Conservation (phyloP, 2,888 invertebrate species). For the Apamea crenata region DNA sequence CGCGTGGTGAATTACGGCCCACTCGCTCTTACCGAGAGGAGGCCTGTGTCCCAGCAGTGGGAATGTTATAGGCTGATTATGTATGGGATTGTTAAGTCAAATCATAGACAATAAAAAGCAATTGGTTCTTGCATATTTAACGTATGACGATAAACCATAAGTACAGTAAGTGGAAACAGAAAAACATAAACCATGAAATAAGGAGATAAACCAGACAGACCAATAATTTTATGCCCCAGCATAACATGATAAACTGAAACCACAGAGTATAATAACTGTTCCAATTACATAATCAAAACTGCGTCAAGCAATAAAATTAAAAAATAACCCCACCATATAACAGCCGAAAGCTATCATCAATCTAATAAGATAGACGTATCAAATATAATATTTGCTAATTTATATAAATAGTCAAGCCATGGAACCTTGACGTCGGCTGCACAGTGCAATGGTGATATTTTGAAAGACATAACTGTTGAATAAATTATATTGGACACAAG, state of each 20-base stretch:
- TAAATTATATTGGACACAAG: constrained; percentile 83
- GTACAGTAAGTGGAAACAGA: background rate
- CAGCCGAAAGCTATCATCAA: constrained; percentile 46
- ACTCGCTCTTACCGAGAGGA: background rate
- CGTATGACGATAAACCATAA: background rate
- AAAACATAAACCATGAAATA: background rate
- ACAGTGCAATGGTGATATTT: constrained; percentile 80
- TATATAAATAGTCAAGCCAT: constrained; percentile 70
- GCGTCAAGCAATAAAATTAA: constrained; percentile 36
- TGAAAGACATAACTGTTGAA: constrained; percentile 82
- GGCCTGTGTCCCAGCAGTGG: background rate
- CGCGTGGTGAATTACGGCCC: background rate
- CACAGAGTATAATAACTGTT: constrained; percentile 8
- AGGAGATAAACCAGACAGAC: background rate
- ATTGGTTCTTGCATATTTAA: background rate
- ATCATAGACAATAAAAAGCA: background rate
- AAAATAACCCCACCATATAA: constrained; percentile 25
- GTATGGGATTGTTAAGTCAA: too few species aligned
- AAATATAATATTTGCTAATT: constrained; percentile 59
- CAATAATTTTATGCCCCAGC: background rate
- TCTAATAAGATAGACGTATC: constrained; percentile 56
- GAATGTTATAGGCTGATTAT: background rate
- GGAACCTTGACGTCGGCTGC: constrained; percentile 78
- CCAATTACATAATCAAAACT: constrained; percentile 49
- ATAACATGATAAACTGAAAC: constrained; percentile 1